Percentiles rank a stretch among this genome's conserved stretches.
Conservation (phyloP, 2,888 invertebrate genomes). For the Nemoura dubitans region DNA sequence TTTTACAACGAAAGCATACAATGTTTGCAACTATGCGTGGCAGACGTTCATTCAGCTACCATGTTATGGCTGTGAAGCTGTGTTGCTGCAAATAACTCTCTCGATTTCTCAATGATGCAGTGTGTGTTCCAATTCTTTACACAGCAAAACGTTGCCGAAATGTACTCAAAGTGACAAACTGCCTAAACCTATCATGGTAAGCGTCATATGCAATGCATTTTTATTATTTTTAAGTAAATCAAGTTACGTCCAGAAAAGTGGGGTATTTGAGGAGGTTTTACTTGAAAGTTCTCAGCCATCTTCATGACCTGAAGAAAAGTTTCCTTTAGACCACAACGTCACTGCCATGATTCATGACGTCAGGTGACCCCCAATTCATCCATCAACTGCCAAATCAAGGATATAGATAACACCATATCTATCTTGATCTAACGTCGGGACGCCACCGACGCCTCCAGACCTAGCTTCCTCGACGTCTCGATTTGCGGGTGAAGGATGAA, state of each 20-base stretch:
- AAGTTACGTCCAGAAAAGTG: background rate
- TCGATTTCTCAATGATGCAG: background rate
- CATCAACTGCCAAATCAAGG: constrained; percentile 47
- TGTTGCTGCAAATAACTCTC: background rate
- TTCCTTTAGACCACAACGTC: constrained; percentile 14
- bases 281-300: background rate
- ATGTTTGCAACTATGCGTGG: background rate
- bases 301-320: background rate
- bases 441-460: constrained; percentile 17
- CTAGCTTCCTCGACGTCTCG: constrained; percentile 38
- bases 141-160: background rate
- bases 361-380: constrained; percentile 46
- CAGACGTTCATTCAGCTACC: background rate
- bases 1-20: background rate
- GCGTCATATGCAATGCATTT: background rate
- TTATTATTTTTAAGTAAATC: too few relatives aligned
- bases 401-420: constrained; percentile 46
- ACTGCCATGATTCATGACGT: constrained; percentile 43
- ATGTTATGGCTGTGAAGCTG: background rate
- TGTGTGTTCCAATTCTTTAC: background rate
- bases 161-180: background rate
- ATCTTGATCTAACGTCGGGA: constrained; percentile 44
- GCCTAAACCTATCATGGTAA: background rate
- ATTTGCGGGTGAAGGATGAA: constrained; percentile 44
- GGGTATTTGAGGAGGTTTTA: background rate